Percentiles rank a stretch among this genome's conserved stretches.
Conservation (phyloP, 2,888 invertebrate genomes). For the Tachina lurida region DNA sequence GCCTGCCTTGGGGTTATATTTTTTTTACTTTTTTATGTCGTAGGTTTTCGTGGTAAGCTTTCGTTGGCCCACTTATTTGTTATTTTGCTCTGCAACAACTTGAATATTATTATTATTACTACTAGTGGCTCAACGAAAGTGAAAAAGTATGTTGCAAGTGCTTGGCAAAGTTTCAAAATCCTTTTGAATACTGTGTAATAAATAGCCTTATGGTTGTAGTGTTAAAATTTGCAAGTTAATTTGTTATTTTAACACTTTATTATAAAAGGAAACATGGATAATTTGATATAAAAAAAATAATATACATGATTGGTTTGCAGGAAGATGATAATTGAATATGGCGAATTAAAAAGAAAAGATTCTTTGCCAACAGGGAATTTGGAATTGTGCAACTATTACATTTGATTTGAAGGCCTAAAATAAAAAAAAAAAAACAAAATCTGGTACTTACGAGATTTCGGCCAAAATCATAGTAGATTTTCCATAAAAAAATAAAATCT, state of each 20-base stretch:
- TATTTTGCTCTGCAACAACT: constrained; percentile 36
- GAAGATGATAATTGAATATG: not conserved
- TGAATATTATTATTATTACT: constrained; percentile 50
- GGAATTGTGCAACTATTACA: constrained; percentile 19
- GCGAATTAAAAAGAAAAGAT: not conserved
- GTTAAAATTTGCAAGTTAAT: constrained; percentile 72
- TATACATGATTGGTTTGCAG: not conserved
- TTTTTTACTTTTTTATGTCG: constrained; percentile 6
- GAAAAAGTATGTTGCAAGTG: constrained; percentile 50
- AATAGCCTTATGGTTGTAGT: constrained; percentile 67
- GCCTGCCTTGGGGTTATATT: constrained; percentile 36
- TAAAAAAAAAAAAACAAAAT: not conserved
- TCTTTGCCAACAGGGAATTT: not conserved
- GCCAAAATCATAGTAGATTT: too few species aligned
- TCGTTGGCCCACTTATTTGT: constrained; percentile 64
- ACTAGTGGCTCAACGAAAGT: constrained; percentile 28
- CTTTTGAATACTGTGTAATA: constrained; percentile 41
- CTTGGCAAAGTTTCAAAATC: constrained; percentile 71
- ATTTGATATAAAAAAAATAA: not conserved
- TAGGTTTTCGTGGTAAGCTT: constrained; percentile 65
- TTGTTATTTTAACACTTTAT: constrained; percentile 70
- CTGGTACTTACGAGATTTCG: not conserved
- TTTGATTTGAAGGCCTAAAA: not conserved
- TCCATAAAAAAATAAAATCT: too few species aligned
- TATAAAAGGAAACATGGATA: constrained; percentile 25